Conservation (phyloP, 1,140 invertebrate species). For the Bursaphelenchus mucronatus region DNA sequence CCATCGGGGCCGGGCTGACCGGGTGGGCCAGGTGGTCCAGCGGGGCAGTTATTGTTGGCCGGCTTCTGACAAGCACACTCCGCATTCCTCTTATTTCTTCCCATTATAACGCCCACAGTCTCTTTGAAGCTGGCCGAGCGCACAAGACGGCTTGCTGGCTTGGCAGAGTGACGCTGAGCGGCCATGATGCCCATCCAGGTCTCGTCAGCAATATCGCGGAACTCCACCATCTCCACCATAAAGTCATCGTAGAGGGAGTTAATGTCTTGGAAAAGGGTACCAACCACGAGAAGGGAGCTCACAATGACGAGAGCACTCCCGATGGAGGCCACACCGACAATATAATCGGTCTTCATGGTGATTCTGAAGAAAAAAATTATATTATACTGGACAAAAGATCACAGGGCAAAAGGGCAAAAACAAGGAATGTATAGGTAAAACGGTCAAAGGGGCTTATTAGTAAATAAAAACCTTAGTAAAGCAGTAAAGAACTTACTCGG, state of each 20-base stretch:
- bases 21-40: background rate
- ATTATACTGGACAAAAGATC: too few relatives aligned
- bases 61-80: too few relatives aligned
- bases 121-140: too few relatives aligned
- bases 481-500: too few relatives aligned
- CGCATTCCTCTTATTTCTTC: too few relatives aligned
- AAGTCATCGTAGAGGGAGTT: conserved; percentile 44
- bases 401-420: too few relatives aligned
- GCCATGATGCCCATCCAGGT: conserved; percentile 48
- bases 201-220: conserved; percentile 43
- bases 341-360: too few relatives aligned
- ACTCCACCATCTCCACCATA: conserved; percentile 40
- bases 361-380: too few relatives aligned
- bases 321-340: conserved; percentile 17
- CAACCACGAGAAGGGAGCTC: conserved; percentile 34
- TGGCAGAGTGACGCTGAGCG: conserved; percentile 14
- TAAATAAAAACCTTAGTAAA: too few relatives aligned
- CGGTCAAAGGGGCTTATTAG: too few relatives aligned
- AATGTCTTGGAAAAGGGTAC: conserved; percentile 42
- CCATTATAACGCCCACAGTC: too few relatives aligned
- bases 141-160: background rate
- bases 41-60: background rate
- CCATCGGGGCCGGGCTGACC: background rate
- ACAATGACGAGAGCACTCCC: conserved; percentile 31
- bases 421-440: too few relatives aligned